phyloP scores from a whole-genome alignment of 2,888 invertebrate genomes.

The Amiota minor region DNA sequence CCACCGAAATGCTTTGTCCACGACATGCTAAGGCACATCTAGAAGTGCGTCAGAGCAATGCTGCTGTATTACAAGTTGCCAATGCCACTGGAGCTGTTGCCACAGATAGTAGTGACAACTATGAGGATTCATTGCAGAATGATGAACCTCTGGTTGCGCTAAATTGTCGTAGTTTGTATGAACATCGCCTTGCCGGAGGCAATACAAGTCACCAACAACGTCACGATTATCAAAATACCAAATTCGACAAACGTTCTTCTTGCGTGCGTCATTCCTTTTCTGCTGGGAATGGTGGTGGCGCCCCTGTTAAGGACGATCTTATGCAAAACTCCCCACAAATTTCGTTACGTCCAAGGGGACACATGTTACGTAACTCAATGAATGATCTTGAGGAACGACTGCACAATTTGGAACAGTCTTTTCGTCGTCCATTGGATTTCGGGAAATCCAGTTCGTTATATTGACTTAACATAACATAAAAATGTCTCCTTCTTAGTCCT shows the following conservation, averaged over 20 bases:
- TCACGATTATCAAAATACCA: conserved; percentile 68
- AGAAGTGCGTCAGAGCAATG: conserved; percentile 51
- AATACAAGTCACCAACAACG: conserved; percentile 50
- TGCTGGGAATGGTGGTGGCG: conserved; percentile 44
- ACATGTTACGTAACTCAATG: conserved; percentile 72
- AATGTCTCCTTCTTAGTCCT: not conserved
- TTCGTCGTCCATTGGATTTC: conserved; percentile 68
- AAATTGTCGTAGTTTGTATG: conserved; percentile 63
- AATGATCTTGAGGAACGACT: conserved; percentile 72
- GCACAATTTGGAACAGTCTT: conserved; percentile 72
- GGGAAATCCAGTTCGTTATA: conserved; percentile 66
- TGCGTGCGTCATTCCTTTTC: conserved; percentile 73
- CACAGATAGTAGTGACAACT: conserved; percentile 79
- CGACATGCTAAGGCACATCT: conserved; percentile 66
- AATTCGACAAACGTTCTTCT: conserved; percentile 67
- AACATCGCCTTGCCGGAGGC: conserved; percentile 46
- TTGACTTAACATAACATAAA: not conserved
- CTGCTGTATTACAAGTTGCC: conserved; percentile 24
- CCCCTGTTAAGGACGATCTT: conserved; percentile 69
- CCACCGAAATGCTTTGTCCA: conserved; percentile 62
- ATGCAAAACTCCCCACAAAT: conserved; percentile 71
- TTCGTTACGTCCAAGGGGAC: conserved; percentile 69
- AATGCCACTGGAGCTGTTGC: conserved; percentile 35
- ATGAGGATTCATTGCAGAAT: conserved; percentile 85
- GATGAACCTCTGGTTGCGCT: conserved; percentile 62